Evolutionary conservation across 2,888 invertebrate species (phyloP).

Genomic region (Leptura quadrifasciata): DNA sequence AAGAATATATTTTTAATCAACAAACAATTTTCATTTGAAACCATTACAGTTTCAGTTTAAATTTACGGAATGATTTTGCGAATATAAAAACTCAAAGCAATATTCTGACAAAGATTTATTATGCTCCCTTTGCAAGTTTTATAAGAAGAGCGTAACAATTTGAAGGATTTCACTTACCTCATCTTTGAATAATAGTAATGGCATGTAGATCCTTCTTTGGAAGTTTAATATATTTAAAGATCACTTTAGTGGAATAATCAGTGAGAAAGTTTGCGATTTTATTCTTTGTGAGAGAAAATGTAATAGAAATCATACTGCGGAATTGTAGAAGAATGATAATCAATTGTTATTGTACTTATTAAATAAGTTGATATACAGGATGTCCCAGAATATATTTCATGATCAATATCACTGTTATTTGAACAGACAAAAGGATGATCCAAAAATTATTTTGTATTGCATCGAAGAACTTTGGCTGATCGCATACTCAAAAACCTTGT

Average conservation of each 20-base stretch:
- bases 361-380: no score
- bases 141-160: neutral
- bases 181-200: neutral
- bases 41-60: neutral
- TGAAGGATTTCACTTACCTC: neutral
- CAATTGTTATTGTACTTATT: no score
- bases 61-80: neutral
- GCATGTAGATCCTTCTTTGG: neutral
- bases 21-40: neutral
- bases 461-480: no score
- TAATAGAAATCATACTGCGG: neutral
- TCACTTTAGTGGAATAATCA: neutral
- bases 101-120: constrained; percentile 1
- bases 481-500: no score
- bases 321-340: neutral
- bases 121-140: neutral
- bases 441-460: no score
- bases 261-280: neutral
- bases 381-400: no score
- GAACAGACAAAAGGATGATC: no score
- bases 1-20: neutral
- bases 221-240: neutral
- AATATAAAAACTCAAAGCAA: neutral
- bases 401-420: no score
- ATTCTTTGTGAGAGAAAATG: neutral